Percentiles rank a stretch among this genome's conserved stretches.
phyloP scores from a whole-genome alignment of 2,113 vertebrate species.

The Raja brachyura region DNA sequence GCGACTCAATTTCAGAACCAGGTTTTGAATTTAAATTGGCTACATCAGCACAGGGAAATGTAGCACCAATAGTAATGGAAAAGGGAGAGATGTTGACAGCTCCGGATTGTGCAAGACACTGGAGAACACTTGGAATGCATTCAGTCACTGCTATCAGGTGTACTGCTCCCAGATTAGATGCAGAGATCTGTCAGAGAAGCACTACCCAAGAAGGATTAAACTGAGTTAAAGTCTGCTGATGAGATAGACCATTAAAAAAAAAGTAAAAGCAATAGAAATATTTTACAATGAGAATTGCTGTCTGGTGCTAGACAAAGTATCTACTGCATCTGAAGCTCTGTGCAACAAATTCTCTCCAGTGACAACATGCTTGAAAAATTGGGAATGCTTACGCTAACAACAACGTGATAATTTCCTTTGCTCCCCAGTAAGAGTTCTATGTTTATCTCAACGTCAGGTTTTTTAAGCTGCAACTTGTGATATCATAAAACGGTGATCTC shows the following conservation, averaged over 20 bases:
- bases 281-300: not conserved
- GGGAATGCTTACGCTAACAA: no score
- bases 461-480: not conserved
- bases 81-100: not conserved
- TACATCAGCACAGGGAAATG: not conserved
- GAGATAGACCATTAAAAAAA: not conserved
- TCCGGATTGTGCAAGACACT: not conserved
- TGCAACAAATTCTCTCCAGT: not conserved
- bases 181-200: not conserved
- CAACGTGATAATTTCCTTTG: not conserved
- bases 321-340: not conserved
- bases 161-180: not conserved
- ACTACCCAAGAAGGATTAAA: not conserved
- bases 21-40: conserved; percentile 15
- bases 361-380: not conserved
- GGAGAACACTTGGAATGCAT: not conserved
- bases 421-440: not conserved
- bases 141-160: not conserved
- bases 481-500: not conserved
- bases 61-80: not conserved
- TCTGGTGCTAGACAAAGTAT: not conserved
- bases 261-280: not conserved
- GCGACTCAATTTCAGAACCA: not conserved
- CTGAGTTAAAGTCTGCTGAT: no score
- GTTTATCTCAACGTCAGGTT: not conserved